Conservation (phyloP, 1,140 invertebrate genomes). For the Lamellibrachia luymesi region DNA sequence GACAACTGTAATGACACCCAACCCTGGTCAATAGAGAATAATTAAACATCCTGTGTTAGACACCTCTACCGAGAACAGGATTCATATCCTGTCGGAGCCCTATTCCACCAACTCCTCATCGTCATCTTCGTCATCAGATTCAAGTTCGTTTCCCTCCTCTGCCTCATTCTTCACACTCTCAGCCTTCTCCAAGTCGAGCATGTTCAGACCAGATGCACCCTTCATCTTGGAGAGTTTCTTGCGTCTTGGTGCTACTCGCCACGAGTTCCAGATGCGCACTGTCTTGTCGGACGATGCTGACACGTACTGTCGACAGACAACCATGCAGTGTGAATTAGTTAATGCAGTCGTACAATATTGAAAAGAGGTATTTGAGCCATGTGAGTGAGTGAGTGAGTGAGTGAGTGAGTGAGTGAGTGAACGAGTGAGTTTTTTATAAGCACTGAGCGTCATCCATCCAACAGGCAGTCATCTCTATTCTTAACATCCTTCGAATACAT, state of each 20-base stretch:
- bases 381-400: no score
- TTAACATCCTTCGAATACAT: no score
- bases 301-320: slow-evolving; percentile 44
- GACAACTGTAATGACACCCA: no score
- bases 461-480: no score
- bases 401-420: no score
- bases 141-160: neutral
- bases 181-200: neutral
- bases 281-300: slow-evolving; percentile 56
- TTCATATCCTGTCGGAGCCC: neutral
- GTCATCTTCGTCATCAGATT: neutral
- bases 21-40: neutral
- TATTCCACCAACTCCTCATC: neutral
- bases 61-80: neutral
- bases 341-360: neutral
- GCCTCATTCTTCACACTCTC: neutral
- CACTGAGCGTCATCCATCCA: no score
- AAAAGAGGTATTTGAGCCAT: no score
- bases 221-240: slow-evolving; percentile 18
- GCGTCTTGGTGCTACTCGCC: slow-evolving; percentile 33
- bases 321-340: slow-evolving; percentile 11
- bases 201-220: neutral
- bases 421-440: no score
- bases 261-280: slow-evolving; percentile 56
- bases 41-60: neutral